phyloP scores from a whole-genome alignment of 2,888 invertebrate species.

The Synanthedon formicaeformis region DNA sequence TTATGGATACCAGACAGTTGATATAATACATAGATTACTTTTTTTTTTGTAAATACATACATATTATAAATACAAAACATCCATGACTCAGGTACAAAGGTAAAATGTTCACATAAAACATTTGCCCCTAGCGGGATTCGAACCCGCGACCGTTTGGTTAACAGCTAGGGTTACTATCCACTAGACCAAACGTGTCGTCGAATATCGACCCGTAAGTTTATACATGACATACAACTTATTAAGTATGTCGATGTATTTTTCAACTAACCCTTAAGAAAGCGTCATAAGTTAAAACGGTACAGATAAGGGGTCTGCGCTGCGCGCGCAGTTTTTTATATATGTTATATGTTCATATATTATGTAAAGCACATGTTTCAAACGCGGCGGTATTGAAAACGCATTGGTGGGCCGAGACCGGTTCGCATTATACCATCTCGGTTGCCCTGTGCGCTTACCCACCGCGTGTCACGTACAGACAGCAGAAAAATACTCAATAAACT shows the following conservation, averaged over 20 bases:
- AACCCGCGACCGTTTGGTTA: no score
- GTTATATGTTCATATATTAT: conserved; percentile 9
- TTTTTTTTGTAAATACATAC: no score
- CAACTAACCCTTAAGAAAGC: not conserved
- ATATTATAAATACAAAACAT: no score
- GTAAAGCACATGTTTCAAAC: conserved; percentile 45
- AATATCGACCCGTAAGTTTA: no score
- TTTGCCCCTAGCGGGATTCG: no score
- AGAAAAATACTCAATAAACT: conserved; percentile 8
- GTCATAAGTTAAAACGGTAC: not conserved
- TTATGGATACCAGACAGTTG: no score
- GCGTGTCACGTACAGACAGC: conserved; percentile 28
- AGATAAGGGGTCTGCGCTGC: not conserved
- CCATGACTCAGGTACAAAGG: no score
- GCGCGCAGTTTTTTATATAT: not conserved
- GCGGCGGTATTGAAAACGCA: conserved; percentile 38
- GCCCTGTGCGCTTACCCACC: conserved; percentile 23
- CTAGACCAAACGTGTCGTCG: no score
- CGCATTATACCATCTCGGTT: conserved; percentile 35
- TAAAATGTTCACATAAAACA: no score
- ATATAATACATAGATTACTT: no score
- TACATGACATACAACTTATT: no score
- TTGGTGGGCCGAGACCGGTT: conserved; percentile 54
- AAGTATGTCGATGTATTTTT: not conserved
- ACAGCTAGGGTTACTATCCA: no score